These are phyloP conservation scores for Pelochelys cantorii DNA, from an alignment of 2,797 vertebrate genomes.

Conservation along the genomic window DNA sequence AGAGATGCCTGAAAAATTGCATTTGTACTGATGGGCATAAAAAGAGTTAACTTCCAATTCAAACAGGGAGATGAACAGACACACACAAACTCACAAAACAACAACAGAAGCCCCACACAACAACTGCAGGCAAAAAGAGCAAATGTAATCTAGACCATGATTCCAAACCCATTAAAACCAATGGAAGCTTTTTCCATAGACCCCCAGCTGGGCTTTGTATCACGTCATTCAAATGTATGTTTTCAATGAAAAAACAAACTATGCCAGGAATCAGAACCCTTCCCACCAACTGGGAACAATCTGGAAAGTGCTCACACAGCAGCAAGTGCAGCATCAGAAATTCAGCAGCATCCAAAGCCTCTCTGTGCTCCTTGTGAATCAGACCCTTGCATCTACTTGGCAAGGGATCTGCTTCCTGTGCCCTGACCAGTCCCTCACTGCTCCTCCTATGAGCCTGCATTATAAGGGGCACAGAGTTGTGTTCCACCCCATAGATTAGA, in stretches of 20 bases:
- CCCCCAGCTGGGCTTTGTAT: background rate
- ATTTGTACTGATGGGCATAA: background rate
- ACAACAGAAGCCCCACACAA: background rate
- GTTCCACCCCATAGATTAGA: background rate
- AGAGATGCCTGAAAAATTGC: slow-evolving; percentile 5
- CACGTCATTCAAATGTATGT: background rate
- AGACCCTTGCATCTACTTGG: background rate
- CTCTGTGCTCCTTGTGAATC: background rate
- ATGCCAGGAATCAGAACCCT: background rate
- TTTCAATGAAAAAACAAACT: background rate
- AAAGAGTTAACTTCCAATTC: background rate
- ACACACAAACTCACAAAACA: background rate
- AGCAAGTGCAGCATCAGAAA: background rate
- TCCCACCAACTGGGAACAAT: background rate
- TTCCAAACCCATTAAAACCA: background rate
- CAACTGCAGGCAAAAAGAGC: background rate
- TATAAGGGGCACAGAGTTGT: background rate
- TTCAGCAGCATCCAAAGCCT: background rate
- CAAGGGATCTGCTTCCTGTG: background rate
- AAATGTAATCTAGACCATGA: background rate
- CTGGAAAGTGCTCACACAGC: background rate
- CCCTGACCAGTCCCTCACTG: background rate
- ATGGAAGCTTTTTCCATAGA: background rate
- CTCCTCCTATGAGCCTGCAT: background rate
- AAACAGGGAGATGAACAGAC: background rate